These are phyloP conservation scores for Sternarchorhynchus goeldii DNA, from an alignment of 2,797 vertebrate species.

Conservation along the genomic window DNA sequence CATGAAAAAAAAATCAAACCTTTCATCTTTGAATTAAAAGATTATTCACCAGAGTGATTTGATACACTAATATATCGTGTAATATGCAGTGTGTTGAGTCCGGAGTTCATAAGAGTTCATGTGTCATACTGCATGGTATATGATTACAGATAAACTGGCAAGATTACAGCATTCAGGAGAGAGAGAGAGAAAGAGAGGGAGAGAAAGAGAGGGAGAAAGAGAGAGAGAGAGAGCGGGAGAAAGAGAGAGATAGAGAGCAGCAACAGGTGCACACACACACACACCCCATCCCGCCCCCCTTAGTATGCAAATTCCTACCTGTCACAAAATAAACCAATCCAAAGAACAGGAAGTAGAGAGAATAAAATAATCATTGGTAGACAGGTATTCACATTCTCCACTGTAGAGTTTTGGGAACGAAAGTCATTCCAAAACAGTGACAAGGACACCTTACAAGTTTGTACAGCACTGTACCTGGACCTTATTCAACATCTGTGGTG, in stretches of 20 bases:
- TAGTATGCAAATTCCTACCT: constrained; percentile 54
- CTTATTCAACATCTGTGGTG: constrained; percentile 49
- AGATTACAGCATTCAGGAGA: background rate
- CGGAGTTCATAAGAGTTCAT: background rate
- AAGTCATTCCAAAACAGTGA: constrained; percentile 49
- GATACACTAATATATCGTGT: no score
- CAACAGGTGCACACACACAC: constrained; percentile 11
- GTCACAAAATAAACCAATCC: constrained; percentile 48
- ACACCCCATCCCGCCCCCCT: constrained; percentile 26
- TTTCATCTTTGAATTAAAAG: no score
- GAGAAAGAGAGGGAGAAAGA: constrained; percentile 34
- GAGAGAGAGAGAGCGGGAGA: constrained; percentile 31
- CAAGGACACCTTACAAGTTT: constrained; percentile 33
- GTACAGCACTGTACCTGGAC: constrained; percentile 35
- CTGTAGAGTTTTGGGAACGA: constrained; percentile 27
- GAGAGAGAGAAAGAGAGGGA: constrained; percentile 11
- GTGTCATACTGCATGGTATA: constrained; percentile 3
- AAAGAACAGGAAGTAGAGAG: constrained; percentile 42
- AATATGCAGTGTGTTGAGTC: background rate
- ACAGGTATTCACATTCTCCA: constrained; percentile 11
- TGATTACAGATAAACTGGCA: constrained; percentile 21
- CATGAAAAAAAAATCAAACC: no score
- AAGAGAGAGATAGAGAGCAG: constrained; percentile 4
- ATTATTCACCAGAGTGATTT: no score
- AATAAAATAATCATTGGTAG: constrained; percentile 52